Evolutionary conservation across 2,113 vertebrate species (phyloP).

Genomic region (Melanostigma gelatinosum): DNA sequence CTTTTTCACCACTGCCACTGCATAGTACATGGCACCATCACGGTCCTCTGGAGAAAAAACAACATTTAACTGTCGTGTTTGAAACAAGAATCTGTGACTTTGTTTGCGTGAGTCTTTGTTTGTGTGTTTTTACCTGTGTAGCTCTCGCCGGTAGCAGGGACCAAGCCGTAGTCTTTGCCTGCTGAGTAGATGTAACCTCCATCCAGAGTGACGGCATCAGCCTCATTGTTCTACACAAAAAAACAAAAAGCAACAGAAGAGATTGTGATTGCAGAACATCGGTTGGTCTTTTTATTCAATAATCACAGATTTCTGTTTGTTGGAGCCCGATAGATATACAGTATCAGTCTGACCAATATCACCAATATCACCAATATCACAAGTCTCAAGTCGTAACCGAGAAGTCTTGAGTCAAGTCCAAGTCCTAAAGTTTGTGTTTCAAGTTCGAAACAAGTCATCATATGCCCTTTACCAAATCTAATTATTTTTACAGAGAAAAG

Average conservation of each 20-base stretch:
- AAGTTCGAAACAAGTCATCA: background rate
- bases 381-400: background rate
- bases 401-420: background rate
- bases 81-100: background rate
- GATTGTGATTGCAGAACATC: background rate
- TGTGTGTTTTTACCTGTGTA: constrained; percentile 85
- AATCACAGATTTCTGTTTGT: background rate
- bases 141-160: constrained; percentile 91
- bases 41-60: constrained; percentile 77
- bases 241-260: background rate
- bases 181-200: constrained; percentile 91
- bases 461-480: background rate
- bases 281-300: background rate
- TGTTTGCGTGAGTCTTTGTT: background rate
- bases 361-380: background rate
- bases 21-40: constrained; percentile 86
- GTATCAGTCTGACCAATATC: background rate
- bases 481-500: background rate
- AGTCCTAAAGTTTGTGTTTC: background rate
- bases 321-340: background rate
- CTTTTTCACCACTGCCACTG: constrained; percentile 88
- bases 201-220: constrained; percentile 87
- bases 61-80: background rate
- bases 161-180: constrained; percentile 88
- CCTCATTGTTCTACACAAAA: constrained; percentile 84